Conservation (phyloP, 2,113 vertebrate genomes). For the Neofelis nebulosa region DNA sequence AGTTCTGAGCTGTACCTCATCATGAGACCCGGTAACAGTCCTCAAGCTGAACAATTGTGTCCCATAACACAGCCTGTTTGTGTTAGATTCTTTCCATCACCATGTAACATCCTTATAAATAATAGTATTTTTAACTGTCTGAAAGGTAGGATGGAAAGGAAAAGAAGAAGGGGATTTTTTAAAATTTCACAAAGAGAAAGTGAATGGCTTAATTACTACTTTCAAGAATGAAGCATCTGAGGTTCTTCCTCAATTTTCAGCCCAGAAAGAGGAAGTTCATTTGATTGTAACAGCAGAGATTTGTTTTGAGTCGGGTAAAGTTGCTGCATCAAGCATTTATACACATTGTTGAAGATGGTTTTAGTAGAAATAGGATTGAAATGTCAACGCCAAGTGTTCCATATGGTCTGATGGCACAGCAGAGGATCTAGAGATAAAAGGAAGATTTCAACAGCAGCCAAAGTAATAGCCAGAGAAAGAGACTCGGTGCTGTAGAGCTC, state of each 20-base stretch:
- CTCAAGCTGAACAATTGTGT: not conserved
- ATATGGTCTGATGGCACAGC: not conserved
- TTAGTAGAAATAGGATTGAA: constrained; percentile 46
- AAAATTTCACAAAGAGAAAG: constrained; percentile 15
- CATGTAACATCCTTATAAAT: not conserved
- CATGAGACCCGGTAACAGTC: not conserved
- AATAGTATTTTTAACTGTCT: not conserved
- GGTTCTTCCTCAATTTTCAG: not conserved
- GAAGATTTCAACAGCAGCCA: not conserved
- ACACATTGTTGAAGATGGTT: not conserved
- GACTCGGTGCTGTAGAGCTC: not conserved
- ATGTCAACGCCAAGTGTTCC: not conserved
- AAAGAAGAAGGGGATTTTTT: not conserved
- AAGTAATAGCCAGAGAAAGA: not conserved
- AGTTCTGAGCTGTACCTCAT: not conserved
- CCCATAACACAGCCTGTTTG: not conserved
- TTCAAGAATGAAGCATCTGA: constrained; percentile 29
- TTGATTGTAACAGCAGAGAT: not conserved
- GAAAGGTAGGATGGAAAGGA: not conserved
- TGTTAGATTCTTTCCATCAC: not conserved
- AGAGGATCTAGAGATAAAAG: not conserved
- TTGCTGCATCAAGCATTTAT: not conserved
- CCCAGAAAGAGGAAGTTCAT: not conserved
- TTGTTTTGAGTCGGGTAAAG: constrained; percentile 6
- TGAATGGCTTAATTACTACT: not conserved